Evolutionary conservation across 2,888 invertebrate genomes (phyloP).

Genomic region (Ectemnius cavifrons): DNA sequence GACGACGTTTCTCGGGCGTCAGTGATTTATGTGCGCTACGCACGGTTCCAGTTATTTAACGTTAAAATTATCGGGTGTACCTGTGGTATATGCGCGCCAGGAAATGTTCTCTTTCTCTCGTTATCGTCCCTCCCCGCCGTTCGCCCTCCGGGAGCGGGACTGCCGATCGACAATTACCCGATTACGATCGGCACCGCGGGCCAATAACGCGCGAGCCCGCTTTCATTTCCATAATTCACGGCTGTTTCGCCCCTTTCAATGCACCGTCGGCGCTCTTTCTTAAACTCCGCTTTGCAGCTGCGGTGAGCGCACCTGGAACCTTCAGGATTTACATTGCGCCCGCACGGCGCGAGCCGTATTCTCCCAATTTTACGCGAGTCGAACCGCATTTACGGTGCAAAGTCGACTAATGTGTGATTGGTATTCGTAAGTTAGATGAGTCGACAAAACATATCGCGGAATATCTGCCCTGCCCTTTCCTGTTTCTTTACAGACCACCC

Average conservation of each 20-base stretch:
- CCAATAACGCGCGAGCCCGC: conserved; percentile 52
- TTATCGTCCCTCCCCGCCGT: conserved; percentile 1
- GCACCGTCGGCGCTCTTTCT: conserved; percentile 40
- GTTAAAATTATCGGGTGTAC: conserved; percentile 43
- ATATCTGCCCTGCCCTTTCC: conserved; percentile 6
- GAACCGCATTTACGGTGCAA: conserved; percentile 36
- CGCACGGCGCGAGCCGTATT: conserved; percentile 16
- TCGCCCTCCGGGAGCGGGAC: conserved; percentile 16
- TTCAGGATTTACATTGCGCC: conserved; percentile 48
- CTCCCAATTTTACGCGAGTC: conserved; percentile 1
- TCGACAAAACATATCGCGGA: conserved; percentile 48
- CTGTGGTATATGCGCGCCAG: conserved; percentile 28
- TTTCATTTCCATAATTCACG: conserved; percentile 64
- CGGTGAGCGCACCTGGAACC: conserved; percentile 48
- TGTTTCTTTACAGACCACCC: not conserved
- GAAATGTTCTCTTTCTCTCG: conserved; percentile 38
- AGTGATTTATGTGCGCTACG: conserved; percentile 47
- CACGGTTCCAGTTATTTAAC: conserved; percentile 55
- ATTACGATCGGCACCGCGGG: conserved; percentile 57
- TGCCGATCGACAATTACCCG: conserved; percentile 60
- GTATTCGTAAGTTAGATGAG: no score
- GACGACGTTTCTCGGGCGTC: conserved; percentile 35
- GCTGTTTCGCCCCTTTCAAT: conserved; percentile 50
- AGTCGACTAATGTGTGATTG: not conserved
- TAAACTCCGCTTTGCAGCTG: conserved; percentile 50